phyloP scores from a whole-genome alignment of 1,140 invertebrate genomes.

The Gerris buenoi region DNA sequence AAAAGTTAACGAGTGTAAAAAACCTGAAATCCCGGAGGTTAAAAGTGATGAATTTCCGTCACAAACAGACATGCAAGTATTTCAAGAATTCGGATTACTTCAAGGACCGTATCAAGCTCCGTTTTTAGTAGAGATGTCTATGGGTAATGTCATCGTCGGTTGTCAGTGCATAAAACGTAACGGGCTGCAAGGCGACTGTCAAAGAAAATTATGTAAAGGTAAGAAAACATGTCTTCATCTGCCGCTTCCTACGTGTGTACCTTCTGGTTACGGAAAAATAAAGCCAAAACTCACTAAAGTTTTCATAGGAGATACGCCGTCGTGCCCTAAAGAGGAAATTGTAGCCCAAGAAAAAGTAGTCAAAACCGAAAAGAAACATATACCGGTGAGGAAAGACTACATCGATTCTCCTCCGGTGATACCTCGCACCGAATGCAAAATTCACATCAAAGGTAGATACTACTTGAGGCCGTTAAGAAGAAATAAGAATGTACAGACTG shows the following conservation, averaged over 20 bases:
- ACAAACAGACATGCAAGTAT: not conserved
- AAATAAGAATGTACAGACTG: not conserved
- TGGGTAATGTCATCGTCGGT: constrained; percentile 44
- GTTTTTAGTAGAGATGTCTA: constrained; percentile 37
- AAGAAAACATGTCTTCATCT: constrained; percentile 45
- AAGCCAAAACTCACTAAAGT: not conserved
- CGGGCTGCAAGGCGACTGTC: constrained; percentile 56
- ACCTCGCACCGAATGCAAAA: not conserved
- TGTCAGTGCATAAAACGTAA: constrained; percentile 57
- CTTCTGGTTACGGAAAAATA: constrained; percentile 20
- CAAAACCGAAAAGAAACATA: not conserved
- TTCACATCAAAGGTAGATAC: constrained; percentile 2
- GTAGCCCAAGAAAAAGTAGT: not conserved
- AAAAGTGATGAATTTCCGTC: not conserved
- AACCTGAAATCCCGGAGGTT: not conserved
- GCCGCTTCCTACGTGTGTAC: constrained; percentile 46
- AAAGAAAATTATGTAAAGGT: constrained; percentile 46
- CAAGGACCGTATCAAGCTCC: not conserved
- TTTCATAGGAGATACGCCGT: not conserved
- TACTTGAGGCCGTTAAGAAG: constrained; percentile 5
- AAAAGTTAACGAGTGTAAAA: not conserved
- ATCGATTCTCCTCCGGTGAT: not conserved
- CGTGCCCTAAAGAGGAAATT: not conserved
- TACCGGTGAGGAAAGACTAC: not conserved
- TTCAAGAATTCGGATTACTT: not conserved